Evolutionary conservation across 2,797 vertebrate genomes (phyloP).

Genomic region (Poeciliopsis gracilis): DNA sequence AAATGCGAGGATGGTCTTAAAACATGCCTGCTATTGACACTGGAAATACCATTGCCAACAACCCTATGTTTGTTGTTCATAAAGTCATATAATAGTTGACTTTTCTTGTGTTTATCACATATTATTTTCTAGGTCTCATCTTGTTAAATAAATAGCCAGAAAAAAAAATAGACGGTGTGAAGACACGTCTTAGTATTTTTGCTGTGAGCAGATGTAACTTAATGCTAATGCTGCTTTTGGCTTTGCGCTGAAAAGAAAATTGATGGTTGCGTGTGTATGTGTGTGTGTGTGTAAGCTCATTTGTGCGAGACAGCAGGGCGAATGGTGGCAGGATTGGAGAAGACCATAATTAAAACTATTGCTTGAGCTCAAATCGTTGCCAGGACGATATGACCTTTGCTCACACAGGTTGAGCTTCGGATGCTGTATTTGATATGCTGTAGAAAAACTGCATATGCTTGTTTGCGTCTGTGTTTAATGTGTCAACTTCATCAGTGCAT

Average conservation of each 20-base stretch:
- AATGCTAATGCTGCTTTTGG: conserved; percentile 49
- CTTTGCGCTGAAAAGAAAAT: conserved; percentile 61
- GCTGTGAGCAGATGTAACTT: conserved; percentile 52
- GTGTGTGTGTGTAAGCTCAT: conserved; percentile 10
- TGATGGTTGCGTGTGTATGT: conserved; percentile 43
- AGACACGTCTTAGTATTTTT: conserved; percentile 33
- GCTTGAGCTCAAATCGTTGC: conserved; percentile 72
- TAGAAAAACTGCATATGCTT: conserved; percentile 26
- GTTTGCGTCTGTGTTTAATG: conserved; percentile 17
- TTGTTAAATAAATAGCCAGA: conserved; percentile 5
- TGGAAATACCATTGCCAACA: not conserved
- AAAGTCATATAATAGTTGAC: not conserved
- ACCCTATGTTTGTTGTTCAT: not conserved
- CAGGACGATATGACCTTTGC: conserved; percentile 75
- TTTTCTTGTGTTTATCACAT: conserved; percentile 1
- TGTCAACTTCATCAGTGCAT: conserved; percentile 1
- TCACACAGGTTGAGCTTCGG: conserved; percentile 47
- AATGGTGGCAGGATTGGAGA: conserved; percentile 55
- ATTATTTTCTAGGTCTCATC: not conserved
- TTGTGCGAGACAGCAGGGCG: conserved; percentile 39
- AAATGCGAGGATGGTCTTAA: conserved; percentile 8
- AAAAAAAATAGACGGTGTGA: conserved; percentile 11
- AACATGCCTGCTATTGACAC: not conserved
- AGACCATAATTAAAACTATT: conserved; percentile 78
- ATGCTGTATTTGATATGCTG: conserved; percentile 48